Conservation (phyloP, 2,888 invertebrate species). For the Eurytoma adleriae region DNA sequence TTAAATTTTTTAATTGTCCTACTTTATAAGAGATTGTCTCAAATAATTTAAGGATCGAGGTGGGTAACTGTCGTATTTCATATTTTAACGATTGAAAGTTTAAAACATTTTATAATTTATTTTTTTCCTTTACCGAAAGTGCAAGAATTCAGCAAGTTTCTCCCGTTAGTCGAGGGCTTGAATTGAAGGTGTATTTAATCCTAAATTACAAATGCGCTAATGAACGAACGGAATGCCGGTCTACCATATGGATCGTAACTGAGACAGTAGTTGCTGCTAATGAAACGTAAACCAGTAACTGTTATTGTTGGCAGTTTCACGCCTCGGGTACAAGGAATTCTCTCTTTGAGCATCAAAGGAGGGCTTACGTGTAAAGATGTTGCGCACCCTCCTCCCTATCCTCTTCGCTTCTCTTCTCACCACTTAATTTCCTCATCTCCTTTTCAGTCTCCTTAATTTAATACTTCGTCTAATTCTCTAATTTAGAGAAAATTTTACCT, state of each 20-base stretch:
- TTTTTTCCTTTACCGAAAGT: no score
- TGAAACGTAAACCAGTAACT: constrained; percentile 67
- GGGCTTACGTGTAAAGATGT: constrained; percentile 30
- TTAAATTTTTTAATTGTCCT: not conserved
- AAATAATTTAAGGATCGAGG: no score
- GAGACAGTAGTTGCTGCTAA: constrained; percentile 62
- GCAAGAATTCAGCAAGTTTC: not conserved
- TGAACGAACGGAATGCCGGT: constrained; percentile 61
- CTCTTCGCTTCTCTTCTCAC: not conserved
- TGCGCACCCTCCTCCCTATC: not conserved
- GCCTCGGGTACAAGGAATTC: constrained; percentile 60
- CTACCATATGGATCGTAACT: constrained; percentile 59
- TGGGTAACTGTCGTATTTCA: no score
- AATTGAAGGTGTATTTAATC: constrained; percentile 49
- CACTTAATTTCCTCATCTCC: constrained; percentile 9
- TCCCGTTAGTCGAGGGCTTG: constrained; percentile 23
- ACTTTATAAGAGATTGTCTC: no score
- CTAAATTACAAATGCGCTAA: constrained; percentile 59
- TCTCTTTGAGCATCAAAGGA: constrained; percentile 59
- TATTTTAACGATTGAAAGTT: no score
- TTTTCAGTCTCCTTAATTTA: constrained; percentile 17
- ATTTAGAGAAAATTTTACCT: constrained; percentile 16
- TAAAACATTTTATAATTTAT: no score
- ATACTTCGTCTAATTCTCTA: constrained; percentile 14
- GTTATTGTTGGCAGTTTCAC: constrained; percentile 65